A percentile compares a stretch with the other conserved stretches of the same genome.
These are phyloP conservation scores for Monoplex corrugatus DNA, from an alignment of 2,888 invertebrate species.

Conservation along the genomic window DNA sequence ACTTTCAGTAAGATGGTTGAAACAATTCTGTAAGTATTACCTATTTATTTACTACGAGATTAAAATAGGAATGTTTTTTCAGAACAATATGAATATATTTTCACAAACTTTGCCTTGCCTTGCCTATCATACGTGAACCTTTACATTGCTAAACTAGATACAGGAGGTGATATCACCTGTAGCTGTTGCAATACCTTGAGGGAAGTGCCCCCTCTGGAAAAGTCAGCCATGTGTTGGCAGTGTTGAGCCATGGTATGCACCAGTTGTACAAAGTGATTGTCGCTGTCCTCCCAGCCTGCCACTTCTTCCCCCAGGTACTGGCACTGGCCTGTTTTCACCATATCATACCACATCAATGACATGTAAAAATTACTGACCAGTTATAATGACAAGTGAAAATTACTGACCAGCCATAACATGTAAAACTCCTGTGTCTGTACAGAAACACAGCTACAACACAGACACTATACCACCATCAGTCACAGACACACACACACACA, in stretches of 20 bases:
- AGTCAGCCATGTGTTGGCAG: conserved; percentile 54
- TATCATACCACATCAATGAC: neutral
- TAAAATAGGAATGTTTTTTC: neutral
- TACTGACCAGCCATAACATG: conserved; percentile 39
- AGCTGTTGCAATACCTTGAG: conserved; percentile 44
- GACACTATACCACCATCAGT: too few species aligned
- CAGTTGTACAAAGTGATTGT: conserved; percentile 46
- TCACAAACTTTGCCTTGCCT: neutral
- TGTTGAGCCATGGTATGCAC: conserved; percentile 52
- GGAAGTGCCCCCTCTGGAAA: conserved; percentile 50
- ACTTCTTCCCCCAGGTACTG: conserved; percentile 37
- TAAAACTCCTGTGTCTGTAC: conserved; percentile 42
- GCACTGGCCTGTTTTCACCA: conserved; percentile 32
- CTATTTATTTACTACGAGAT: too few species aligned
- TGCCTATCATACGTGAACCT: too few species aligned
- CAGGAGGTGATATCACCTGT: neutral
- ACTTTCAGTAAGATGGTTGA: too few species aligned
- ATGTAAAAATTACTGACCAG: too few species aligned
- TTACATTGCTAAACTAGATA: too few species aligned
- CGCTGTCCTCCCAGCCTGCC: conserved; percentile 38
- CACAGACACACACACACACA: too few species aligned
- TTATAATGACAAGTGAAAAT: neutral
- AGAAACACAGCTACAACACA: conserved; percentile 33
- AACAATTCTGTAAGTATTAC: too few species aligned
- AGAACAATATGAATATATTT: too few species aligned